phyloP scores from a whole-genome alignment of 2,113 vertebrate genomes.

The Dasyurus viverrinus region DNA sequence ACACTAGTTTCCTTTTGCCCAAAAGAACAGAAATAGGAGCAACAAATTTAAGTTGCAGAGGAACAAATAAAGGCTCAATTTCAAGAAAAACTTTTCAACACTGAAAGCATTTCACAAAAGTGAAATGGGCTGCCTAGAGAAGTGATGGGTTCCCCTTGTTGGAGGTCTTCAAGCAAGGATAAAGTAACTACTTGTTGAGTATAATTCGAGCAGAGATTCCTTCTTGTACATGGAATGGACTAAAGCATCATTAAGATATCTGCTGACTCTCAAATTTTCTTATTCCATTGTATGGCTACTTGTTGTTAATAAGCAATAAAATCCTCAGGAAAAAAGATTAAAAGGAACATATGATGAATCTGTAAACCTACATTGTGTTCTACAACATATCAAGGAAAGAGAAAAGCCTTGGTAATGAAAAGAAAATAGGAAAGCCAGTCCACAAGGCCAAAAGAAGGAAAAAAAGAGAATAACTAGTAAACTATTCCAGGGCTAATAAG shows the following conservation, averaged over 20 bases:
- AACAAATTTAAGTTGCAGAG: neutral
- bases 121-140: neutral
- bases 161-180: neutral
- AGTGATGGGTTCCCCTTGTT: neutral
- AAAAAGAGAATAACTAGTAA: neutral
- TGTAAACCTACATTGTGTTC: constrained; percentile 37
- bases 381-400: constrained; percentile 1
- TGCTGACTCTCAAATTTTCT: neutral
- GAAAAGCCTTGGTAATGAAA: neutral
- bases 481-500: neutral
- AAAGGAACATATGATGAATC: neutral
- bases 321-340: constrained; percentile 18
- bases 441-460: neutral
- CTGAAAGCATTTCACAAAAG: neutral
- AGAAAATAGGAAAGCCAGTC: neutral
- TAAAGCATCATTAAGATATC: neutral
- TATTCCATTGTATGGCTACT: neutral
- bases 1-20: neutral
- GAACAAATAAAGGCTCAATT: neutral
- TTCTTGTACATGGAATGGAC: neutral
- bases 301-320: neutral
- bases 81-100: neutral
- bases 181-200: neutral
- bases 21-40: neutral
- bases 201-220: neutral